Evolutionary conservation across 2,888 invertebrate species (phyloP), one percentile per base, ranked within the genome.

Genomic region (Apodemia duryi): DNA sequence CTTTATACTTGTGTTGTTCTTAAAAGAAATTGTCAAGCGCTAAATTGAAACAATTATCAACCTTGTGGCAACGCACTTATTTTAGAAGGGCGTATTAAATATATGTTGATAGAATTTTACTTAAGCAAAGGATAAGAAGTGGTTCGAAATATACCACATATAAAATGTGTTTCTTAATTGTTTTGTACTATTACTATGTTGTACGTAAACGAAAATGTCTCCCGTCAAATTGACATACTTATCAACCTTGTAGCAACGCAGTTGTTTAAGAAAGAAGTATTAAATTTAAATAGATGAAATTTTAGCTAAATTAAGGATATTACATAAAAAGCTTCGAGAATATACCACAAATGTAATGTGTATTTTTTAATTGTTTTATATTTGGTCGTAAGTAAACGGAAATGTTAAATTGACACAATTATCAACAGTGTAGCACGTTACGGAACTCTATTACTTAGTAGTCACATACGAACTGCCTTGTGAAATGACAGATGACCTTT

Each of bases 161-260:
- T 57, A 32, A 29, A 29, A 57, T 57, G 32, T 57, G 57, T 57
- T 57, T 57, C 57, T 57, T 32, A 57, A 57, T 57, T 57, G 57
- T 32, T 57, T 57, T 32, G 10, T 52, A 57, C 57, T 57, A 21
- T 21, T 21, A n/a, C n/a, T 11, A 13, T 57, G 57, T 54, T 54
- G 54, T 32, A 32, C 32, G 13, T 29, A 60, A 60, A 60, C 57
- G 13, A 32, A 60, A 60, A 60, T 60, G 60, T 57, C 57, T 32
- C 13, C 32, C 57, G 32, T 57, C 32, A 57, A 57, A 57, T 57
- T 57, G 10, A 57, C 13, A 32, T 32, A 57, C 13, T 57, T 29
- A 57, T 57, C 32, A 32, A 57, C 29, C 57, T 57, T 29, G 46
- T 46, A 57, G 32, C 57, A 57, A 57, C 57, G 57, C 57, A 57